A percentile compares a stretch with the other conserved stretches of the same genome.
phyloP scores from a whole-genome alignment of 2,888 invertebrate genomes.

The Cryptosula pallasiana region DNA sequence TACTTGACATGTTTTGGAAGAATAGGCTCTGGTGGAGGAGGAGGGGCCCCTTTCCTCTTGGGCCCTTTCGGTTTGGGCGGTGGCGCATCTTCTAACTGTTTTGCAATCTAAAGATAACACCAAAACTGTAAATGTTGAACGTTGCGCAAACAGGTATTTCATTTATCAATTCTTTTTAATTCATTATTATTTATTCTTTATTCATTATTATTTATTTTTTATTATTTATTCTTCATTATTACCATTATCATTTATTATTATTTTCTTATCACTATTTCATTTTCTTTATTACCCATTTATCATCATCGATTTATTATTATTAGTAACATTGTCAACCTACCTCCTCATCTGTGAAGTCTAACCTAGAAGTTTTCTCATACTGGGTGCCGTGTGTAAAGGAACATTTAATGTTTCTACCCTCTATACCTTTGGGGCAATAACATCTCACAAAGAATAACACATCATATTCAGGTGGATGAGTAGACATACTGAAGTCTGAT shows the following conservation, averaged over 20 bases:
- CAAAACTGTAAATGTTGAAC: no score
- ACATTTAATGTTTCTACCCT: conserved; percentile 39
- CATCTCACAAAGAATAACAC: conserved; percentile 40
- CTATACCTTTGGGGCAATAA: conserved; percentile 41
- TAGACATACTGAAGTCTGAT: conserved; percentile 31
- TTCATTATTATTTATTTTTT: no score
- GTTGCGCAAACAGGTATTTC: no score
- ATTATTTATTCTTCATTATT: no score
- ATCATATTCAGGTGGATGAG: conserved; percentile 45
- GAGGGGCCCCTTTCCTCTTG: conserved; percentile 17
- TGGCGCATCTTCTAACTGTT: conserved; percentile 4
- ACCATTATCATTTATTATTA: no score
- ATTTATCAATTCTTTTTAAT: no score
- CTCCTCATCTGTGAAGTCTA: conserved; percentile 32
- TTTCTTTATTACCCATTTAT: no score
- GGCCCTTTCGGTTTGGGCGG: conserved; percentile 19
- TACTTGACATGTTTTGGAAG: conserved; percentile 18
- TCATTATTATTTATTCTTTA: no score
- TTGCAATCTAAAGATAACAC: conserved; percentile 11
- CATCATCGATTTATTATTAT: no score
- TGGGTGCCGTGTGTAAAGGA: conserved; percentile 39
- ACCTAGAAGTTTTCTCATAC: conserved; percentile 39
- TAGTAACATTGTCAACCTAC: no score
- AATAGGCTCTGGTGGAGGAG: conserved; percentile 8
- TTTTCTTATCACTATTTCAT: no score